Evolutionary conservation across 2,113 vertebrate species (phyloP).

Genomic region (Pachycephala philippinensis): DNA sequence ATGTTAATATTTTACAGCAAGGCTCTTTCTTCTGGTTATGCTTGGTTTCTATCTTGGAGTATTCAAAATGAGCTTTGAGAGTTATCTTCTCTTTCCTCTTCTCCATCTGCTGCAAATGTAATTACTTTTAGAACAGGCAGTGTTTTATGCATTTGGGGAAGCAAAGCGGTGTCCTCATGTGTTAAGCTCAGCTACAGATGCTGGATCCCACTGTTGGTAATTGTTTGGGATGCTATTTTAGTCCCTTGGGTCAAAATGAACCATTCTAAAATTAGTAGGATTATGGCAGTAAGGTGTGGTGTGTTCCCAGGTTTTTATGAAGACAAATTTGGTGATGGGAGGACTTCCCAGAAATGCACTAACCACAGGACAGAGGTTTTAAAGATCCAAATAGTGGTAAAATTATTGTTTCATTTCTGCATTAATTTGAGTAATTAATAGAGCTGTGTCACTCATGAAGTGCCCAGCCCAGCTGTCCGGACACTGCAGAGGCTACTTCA

Average conservation of each 20-base stretch:
- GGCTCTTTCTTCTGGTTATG: background rate
- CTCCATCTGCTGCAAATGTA: background rate
- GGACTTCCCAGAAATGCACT: background rate
- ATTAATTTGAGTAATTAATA: background rate
- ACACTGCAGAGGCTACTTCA: background rate
- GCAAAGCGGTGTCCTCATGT: background rate
- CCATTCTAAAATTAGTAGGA: background rate
- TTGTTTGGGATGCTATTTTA: slow-evolving; percentile 13
- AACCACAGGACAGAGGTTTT: background rate
- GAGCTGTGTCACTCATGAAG: background rate
- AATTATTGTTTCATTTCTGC: background rate
- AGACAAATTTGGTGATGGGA: background rate
- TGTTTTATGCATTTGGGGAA: background rate
- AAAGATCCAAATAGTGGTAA: background rate
- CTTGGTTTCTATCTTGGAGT: background rate
- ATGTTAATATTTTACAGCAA: background rate
- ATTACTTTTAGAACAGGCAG: background rate
- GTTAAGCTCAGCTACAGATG: background rate
- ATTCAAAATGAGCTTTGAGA: background rate
- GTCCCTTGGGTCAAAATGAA: background rate
- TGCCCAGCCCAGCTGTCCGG: background rate
- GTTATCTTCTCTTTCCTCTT: background rate
- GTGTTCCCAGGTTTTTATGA: background rate
- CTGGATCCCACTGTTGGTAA: background rate
- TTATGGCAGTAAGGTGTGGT: background rate